Conservation (phyloP, 2,797 vertebrate genomes). For the Myripristis jacobus region DNA sequence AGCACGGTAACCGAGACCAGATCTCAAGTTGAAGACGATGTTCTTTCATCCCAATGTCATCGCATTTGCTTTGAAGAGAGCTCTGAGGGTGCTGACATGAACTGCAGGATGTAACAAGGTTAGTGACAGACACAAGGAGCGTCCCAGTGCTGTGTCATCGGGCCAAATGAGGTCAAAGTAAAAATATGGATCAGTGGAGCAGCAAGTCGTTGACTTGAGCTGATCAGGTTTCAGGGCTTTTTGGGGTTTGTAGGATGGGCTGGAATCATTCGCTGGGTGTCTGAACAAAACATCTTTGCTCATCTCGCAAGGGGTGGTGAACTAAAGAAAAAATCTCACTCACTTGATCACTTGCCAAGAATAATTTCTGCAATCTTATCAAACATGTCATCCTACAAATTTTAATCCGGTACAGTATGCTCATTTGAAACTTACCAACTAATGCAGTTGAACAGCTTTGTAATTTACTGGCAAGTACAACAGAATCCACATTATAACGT, state of each 20-base stretch:
- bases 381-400: too few relatives aligned
- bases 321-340: too few relatives aligned
- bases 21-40: background rate
- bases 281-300: too few relatives aligned
- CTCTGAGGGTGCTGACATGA: background rate
- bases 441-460: too few relatives aligned
- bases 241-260: background rate
- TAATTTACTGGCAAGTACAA: too few relatives aligned
- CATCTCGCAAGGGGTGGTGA: too few relatives aligned
- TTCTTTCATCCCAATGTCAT: background rate
- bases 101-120: background rate
- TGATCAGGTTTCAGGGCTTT: background rate
- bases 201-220: too few relatives aligned
- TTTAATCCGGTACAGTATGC: too few relatives aligned
- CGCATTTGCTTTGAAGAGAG: background rate
- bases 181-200: background rate
- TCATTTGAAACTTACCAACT: too few relatives aligned
- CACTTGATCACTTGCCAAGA: too few relatives aligned
- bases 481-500: too few relatives aligned
- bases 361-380: too few relatives aligned
- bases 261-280: background rate
- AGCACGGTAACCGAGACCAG: background rate
- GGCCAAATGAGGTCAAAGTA: constrained; percentile 7
- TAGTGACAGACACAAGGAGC: background rate
- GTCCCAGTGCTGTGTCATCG: background rate